Conservation (phyloP, 2,113 vertebrate species). For the Larimichthys crocea region DNA sequence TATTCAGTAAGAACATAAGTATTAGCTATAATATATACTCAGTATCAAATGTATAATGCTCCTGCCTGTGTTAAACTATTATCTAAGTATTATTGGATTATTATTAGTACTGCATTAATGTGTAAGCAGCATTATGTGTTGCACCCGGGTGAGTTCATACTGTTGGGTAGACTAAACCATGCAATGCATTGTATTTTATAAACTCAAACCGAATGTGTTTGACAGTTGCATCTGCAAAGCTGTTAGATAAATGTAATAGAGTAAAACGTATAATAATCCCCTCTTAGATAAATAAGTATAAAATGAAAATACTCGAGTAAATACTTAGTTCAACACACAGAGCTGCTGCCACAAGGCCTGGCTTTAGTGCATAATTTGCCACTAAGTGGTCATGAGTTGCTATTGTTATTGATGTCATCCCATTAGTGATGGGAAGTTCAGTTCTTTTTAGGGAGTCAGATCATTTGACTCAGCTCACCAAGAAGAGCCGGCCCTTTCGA, state of each 20-base stretch:
- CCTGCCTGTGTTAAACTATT: not conserved
- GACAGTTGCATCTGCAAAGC: not conserved
- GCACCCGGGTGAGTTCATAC: no score
- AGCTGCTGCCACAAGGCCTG: not conserved
- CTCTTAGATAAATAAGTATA: not conserved
- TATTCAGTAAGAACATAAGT: no score
- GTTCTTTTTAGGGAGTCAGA: no score
- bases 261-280: not conserved
- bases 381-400: conserved; percentile 52
- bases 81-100: not conserved
- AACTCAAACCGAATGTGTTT: not conserved
- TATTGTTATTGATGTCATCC: conserved; percentile 8
- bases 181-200: not conserved
- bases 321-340: not conserved
- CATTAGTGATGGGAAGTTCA: not conserved
- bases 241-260: not conserved
- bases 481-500: no score
- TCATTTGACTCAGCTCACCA: no score
- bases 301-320: not conserved
- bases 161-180: not conserved
- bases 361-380: conserved; percentile 27
- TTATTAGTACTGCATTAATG: not conserved
- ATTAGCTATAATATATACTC: no score
- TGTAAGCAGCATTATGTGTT: no score
- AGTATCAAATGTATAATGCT: no score